Base-by-base conservation (phyloP, 2,113 vertebrate species). In the Mugil cephalus region DNA sequence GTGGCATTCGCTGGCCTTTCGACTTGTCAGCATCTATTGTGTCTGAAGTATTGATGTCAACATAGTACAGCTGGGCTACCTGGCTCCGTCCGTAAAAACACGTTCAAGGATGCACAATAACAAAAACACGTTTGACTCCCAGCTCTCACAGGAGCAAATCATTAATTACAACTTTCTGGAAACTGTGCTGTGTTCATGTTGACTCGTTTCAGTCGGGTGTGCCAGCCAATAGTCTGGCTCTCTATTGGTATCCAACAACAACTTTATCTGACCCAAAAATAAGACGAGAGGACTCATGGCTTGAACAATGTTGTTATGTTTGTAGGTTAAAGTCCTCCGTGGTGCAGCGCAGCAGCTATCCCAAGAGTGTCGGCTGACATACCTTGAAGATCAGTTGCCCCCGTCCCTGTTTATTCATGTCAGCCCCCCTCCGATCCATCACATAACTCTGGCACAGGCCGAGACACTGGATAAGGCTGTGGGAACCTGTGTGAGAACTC, bases 391-490 rank as follows among this genome's bases (percentile, higher is more conserved):
- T 90, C 90, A 91, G 87, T 82, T 90, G 80, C 71, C 72, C 59
- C 67, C 46, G 85, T 85, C 74, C 75, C 69, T 19, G 43, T 87
- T 85, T 87, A 82, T 91, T 68, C 78, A 86, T 74, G 74, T 87
- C 89, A 89, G 72, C 66, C 72, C 70, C 76, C 71, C 71, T 4
- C 24, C 2, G 8, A 86, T 81, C 80, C 83, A 84, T 85, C 82
- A 82, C 86, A 89, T 90, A 85, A 62, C 89, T 91, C 72, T 91
- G 89, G 88, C 88, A 90, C 56, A 51, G 61, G 50, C 53, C 67
- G 74, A 80, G 90, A 89, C 84, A 92, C 58, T 82, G 87, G 85
- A 93, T 93, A 88, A 90, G 91, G 71, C 86, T 93, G 85, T 88
- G 86, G 82, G 85, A 92, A 92, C 84, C 78, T 80, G 64, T 70